phyloP scores from a whole-genome alignment of 2,113 vertebrate species.

The Oryzias javanicus region DNA sequence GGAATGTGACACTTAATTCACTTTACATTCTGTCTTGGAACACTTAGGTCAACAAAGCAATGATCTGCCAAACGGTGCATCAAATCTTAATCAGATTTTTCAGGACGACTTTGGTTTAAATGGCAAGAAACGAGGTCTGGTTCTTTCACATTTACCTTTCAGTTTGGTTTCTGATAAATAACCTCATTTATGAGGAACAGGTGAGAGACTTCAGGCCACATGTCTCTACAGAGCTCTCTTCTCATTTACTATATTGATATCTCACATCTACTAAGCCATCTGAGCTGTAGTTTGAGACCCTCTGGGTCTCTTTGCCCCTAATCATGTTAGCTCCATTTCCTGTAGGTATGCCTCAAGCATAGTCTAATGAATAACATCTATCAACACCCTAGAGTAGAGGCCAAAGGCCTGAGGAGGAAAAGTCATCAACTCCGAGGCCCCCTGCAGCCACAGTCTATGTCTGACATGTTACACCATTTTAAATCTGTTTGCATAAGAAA shows the following conservation, averaged over 20 bases:
- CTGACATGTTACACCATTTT: slow-evolving; percentile 49
- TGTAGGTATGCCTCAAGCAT: slow-evolving; percentile 61
- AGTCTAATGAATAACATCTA: slow-evolving; percentile 75
- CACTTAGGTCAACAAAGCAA: slow-evolving; percentile 54
- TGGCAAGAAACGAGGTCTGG: slow-evolving; percentile 44
- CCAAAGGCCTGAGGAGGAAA: slow-evolving; percentile 53
- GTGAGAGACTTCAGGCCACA: slow-evolving; percentile 68
- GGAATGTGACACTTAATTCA: slow-evolving; percentile 63
- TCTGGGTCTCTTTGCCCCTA: slow-evolving; percentile 64
- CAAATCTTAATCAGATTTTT: slow-evolving; percentile 64
- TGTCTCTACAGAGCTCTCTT: slow-evolving; percentile 48
- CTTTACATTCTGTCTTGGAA: slow-evolving; percentile 60
- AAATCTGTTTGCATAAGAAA: slow-evolving; percentile 18
- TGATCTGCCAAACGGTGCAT: slow-evolving; percentile 64
- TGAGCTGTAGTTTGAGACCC: slow-evolving; percentile 54
- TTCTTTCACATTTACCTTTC: slow-evolving; percentile 42
- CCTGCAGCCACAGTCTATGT: slow-evolving; percentile 50
- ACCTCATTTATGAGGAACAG: slow-evolving; percentile 73
- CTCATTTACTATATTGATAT: slow-evolving; percentile 70
- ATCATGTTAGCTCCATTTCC: slow-evolving; percentile 72
- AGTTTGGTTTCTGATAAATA: slow-evolving; percentile 61
- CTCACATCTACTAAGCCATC: slow-evolving; percentile 69
- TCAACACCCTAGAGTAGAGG: slow-evolving; percentile 71
- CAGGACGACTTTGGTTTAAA: slow-evolving; percentile 44
- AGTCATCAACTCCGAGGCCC: slow-evolving; percentile 53